Evolutionary conservation across 2,113 vertebrate genomes (phyloP).

Genomic region (Nycticorax nycticorax): DNA sequence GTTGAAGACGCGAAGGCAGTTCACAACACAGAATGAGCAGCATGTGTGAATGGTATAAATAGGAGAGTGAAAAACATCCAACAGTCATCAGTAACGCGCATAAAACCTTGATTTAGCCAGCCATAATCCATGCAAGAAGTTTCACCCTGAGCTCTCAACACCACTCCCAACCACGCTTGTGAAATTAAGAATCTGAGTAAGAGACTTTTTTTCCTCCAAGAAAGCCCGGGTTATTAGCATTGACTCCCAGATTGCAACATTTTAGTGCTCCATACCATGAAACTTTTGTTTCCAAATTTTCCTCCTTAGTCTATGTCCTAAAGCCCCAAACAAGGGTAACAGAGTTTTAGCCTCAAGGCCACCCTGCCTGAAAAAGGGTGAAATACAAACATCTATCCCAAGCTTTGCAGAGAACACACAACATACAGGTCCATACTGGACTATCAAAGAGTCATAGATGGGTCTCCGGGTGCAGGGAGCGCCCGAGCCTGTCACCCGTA

Average conservation of each 20-base stretch:
- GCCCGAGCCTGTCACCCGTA: too few species aligned
- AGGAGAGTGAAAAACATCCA: not conserved
- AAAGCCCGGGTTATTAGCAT: not conserved
- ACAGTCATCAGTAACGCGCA: not conserved
- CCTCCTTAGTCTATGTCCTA: not conserved
- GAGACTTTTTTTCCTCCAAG: not conserved
- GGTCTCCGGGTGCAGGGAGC: too few species aligned
- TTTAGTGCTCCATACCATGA: not conserved
- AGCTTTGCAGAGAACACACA: not conserved
- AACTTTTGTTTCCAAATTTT: not conserved
- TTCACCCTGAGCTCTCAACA: not conserved
- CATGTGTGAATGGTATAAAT: not conserved
- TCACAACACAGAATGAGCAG: not conserved
- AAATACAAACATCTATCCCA: not conserved
- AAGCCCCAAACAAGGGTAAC: not conserved
- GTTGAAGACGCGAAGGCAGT: not conserved
- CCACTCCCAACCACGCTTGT: not conserved
- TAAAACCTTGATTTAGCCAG: not conserved
- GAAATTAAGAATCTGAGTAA: not conserved
- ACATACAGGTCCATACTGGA: not conserved
- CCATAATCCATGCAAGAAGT: not conserved
- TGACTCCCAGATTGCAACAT: not conserved
- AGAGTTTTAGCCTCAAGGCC: not conserved
- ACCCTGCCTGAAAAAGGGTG: not conserved
- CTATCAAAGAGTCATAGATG: not conserved